Conservation (phyloP, 2,113 vertebrate species). For the Pelusios castaneus region DNA sequence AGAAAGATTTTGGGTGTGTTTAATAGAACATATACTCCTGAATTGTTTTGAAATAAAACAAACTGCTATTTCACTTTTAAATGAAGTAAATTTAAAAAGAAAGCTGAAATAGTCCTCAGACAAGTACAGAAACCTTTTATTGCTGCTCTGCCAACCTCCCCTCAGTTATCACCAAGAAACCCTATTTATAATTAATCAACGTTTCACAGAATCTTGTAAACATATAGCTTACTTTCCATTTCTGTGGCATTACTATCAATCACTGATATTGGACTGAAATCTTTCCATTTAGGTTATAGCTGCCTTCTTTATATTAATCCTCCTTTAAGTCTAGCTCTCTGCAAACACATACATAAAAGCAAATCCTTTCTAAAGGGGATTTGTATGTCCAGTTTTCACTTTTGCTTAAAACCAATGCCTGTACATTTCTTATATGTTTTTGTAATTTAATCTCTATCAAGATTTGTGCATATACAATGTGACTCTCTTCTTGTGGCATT, state of each 20-base stretch:
- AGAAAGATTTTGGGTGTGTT: background rate
- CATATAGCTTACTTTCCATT: slow-evolving; percentile 18
- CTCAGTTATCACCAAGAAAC: background rate
- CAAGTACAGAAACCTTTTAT: background rate
- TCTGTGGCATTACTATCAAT: slow-evolving; percentile 30
- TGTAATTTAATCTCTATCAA: background rate
- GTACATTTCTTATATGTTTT: background rate
- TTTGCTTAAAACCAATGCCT: background rate
- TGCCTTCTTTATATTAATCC: slow-evolving; percentile 16
- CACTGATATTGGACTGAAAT: slow-evolving; percentile 9
- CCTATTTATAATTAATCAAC: slow-evolving; percentile 14
- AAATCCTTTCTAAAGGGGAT: background rate
- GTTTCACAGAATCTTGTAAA: background rate
- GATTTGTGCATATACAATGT: background rate
- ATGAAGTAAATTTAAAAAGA: background rate
- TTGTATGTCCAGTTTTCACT: background rate
- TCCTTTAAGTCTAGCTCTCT: background rate
- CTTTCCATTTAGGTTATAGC: background rate
- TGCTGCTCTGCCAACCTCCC: background rate
- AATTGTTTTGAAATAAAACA: background rate
- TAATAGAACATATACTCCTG: background rate
- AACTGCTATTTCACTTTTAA: background rate
- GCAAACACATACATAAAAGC: background rate
- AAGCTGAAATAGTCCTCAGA: background rate
- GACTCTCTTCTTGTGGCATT: background rate